Evolutionary conservation across 53 echinoderm and acorn worm species (phyloP).

Genomic region (Pentamera pediparva): DNA sequence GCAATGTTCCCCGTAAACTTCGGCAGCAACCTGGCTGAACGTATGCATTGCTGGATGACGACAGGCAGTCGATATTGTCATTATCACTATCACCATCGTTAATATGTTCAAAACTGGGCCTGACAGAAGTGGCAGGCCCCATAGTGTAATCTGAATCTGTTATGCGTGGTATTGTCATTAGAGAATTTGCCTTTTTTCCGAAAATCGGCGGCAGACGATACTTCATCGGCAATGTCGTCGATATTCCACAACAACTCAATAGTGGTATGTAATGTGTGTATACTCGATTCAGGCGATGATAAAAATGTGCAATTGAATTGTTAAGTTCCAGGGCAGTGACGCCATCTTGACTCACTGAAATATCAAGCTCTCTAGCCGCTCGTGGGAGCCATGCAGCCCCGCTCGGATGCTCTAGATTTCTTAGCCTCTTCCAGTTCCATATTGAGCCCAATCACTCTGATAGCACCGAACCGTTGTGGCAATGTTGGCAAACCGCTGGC

Average conservation of each 20-base stretch:
- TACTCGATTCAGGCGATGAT: background rate
- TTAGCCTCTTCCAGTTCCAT: background rate
- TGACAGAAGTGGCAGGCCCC: too few species aligned
- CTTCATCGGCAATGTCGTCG: background rate
- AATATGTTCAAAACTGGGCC: too few species aligned
- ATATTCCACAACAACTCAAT: background rate
- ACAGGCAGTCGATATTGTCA: too few species aligned
- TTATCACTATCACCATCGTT: too few species aligned
- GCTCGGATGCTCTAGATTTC: background rate
- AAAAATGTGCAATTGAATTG: background rate
- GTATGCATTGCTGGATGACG: background rate
- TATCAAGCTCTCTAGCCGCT: background rate
- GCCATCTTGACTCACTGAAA: background rate
- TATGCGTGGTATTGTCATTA: background rate
- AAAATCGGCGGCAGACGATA: background rate
- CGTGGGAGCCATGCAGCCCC: constrained; percentile 10
- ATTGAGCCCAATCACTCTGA: background rate
- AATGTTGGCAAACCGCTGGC: too few species aligned
- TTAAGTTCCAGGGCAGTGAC: background rate
- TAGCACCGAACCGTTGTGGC: too few species aligned
- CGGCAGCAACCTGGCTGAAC: background rate
- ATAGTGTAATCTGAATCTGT: background rate
- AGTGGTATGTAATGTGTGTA: background rate
- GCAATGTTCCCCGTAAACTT: constrained; percentile 1
- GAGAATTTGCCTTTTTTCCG: background rate